These are phyloP conservation scores for Siphonodentalium dalli DNA, from an alignment of 2,888 invertebrate species.

Conservation along the genomic window DNA sequence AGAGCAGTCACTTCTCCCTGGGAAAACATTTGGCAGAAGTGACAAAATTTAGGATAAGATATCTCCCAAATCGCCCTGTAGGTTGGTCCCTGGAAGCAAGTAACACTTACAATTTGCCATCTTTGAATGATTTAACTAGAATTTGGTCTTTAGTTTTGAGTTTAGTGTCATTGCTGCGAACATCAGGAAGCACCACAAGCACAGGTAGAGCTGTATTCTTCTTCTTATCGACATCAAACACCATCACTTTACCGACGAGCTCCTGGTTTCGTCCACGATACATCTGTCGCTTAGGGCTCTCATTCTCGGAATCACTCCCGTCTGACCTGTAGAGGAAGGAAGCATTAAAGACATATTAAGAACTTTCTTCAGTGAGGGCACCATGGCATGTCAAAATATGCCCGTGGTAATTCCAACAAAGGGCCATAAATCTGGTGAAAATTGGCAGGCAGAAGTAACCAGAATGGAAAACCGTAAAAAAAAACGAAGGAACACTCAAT, in stretches of 20 bases:
- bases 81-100: conserved; percentile 82
- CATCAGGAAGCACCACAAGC: conserved; percentile 89
- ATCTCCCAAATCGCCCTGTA: too few relatives aligned
- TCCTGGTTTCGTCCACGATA: conserved; percentile 63
- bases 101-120: conserved; percentile 87
- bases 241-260: conserved; percentile 79
- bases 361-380: too few relatives aligned
- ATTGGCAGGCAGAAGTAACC: too few relatives aligned
- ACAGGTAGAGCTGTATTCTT: conserved; percentile 90
- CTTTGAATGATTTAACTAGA: conserved; percentile 91
- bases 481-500: too few relatives aligned
- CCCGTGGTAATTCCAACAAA: too few relatives aligned
- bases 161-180: conserved; percentile 77
- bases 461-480: too few relatives aligned
- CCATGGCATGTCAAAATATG: too few relatives aligned
- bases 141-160: conserved; percentile 90
- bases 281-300: conserved; percentile 37
- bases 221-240: conserved; percentile 80
- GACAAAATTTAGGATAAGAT: too few relatives aligned
- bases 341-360: too few relatives aligned
- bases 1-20: too few relatives aligned
- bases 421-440: too few relatives aligned
- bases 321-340: conserved; percentile 22
- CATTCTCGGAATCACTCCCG: conserved; percentile 42
- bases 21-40: too few relatives aligned